Conservation (phyloP, 1,140 invertebrate genomes). For the Penaeus japonicus region DNA sequence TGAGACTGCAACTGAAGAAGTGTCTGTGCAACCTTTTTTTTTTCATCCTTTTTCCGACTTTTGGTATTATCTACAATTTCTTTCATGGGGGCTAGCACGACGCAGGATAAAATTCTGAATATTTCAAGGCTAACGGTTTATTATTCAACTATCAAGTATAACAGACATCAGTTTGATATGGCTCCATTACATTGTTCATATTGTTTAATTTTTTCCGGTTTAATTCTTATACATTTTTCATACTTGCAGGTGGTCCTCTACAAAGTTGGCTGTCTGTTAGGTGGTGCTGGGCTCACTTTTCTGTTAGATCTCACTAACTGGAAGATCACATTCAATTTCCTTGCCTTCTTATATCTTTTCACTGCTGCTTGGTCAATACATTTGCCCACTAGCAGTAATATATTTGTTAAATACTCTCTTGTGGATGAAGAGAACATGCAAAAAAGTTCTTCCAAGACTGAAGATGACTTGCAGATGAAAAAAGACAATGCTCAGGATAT, state of each 20-base stretch:
- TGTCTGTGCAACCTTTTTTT: too few species aligned
- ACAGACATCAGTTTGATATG: too few species aligned
- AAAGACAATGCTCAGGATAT: too few species aligned
- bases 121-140: too few species aligned
- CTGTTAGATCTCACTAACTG: slow-evolving; percentile 11
- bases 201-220: not conserved
- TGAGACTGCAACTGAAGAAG: too few species aligned
- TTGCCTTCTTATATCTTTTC: slow-evolving; percentile 16
- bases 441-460: not conserved
- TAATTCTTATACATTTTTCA: not conserved
- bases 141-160: too few species aligned
- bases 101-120: too few species aligned
- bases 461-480: not conserved
- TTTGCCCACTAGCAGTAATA: not conserved
- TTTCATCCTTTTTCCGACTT: too few species aligned
- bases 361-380: not conserved
- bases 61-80: too few species aligned
- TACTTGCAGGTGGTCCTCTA: slow-evolving; percentile 38
- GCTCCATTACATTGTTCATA: not conserved
- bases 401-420: not conserved
- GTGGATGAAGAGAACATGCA: not conserved
- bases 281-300: slow-evolving; percentile 39
- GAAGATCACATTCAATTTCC: slow-evolving; percentile 17
- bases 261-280: slow-evolving; percentile 35
- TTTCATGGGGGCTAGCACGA: too few species aligned